Base-by-base conservation (phyloP, 1,140 invertebrate species). In the Homarus americanus region DNA sequence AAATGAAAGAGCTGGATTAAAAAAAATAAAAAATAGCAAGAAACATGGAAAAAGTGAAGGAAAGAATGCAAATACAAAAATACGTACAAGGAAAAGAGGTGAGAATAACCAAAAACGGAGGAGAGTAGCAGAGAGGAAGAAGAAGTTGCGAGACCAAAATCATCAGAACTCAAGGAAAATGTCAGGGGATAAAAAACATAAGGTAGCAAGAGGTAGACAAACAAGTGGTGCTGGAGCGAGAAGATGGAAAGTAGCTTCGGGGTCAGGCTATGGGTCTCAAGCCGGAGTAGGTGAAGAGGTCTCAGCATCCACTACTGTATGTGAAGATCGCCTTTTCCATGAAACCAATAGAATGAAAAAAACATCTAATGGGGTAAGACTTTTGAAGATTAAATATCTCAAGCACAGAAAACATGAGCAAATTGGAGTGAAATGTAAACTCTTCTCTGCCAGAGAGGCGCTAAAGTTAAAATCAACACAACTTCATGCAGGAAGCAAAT, bases 401-500 rank as follows among this genome's bases (percentile, higher is more conserved):
- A 63, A n/a, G 20, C 41, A 38, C 4, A 82, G 79, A 63, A 82
- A 82, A 63, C 38, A 82, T 82, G n/a, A 32, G 0, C 79, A 63
- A 36, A 36, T 20, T 82, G 49, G 44, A 28, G 53, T 82, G 34
- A 38, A 82, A 82, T 41, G 79, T 38, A 36, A 36, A 63, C 63
- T 53, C 10, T 58, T 82, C 17, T 82, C 79, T 38, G 15, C 41
- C 79, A 82, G 49, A 63, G 79, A 53, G 36, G 63, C 15, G 10
- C 44, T 24, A n/a, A 38, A 58, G 4, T 24, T 58, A 15, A 3
- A 15, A 20, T 58, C 53, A 20, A 15, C 53, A 58, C 24, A 58
- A n/a, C n/a, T n/a, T 58, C 17, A 58, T 58, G 53, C 53, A 58
- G 20, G 53, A 20, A 24, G 53, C 53, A 58, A 58, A 58, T 4